Conservation (phyloP, 2,113 vertebrate genomes). For the Lichenostomus cassidix region DNA sequence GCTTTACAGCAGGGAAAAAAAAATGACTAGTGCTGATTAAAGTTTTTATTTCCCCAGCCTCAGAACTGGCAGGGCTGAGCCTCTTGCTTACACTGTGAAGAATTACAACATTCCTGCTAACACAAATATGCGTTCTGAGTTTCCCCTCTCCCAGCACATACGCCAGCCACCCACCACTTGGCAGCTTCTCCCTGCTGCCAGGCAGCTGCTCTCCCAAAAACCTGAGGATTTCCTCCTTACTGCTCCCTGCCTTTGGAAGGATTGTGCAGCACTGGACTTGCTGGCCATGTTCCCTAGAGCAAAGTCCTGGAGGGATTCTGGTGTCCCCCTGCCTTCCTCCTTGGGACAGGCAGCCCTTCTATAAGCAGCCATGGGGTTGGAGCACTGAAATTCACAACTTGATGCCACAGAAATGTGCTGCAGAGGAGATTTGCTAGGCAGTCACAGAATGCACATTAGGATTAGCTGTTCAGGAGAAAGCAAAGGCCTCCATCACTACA, state of each 20-base stretch:
- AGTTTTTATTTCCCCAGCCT: not conserved
- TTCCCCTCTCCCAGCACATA: constrained; percentile 47
- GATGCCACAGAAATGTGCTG: not conserved
- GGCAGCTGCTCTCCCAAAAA: not conserved
- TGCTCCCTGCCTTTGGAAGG: not conserved
- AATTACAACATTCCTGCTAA: constrained; percentile 15
- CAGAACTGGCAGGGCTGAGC: constrained; percentile 29
- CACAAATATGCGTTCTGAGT: constrained; percentile 35
- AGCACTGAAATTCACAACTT: not conserved
- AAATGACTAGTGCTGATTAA: not conserved
- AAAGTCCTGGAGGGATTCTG: not conserved
- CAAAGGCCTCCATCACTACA: not conserved
- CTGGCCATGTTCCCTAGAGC: no score
- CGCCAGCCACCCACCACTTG: constrained; percentile 48
- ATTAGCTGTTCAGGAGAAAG: not conserved
- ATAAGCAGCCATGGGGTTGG: not conserved
- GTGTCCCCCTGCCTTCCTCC: accelerated
- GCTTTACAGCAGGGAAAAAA: not conserved
- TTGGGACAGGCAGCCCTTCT: not conserved
- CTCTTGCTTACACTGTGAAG: constrained; percentile 58
- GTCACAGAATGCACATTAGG: not conserved
- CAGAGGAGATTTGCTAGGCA: not conserved
- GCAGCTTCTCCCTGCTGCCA: constrained; percentile 51
- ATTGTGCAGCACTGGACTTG: accelerated
- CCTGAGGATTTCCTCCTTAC: not conserved